These are phyloP conservation scores for Malthinus seriepunctatus DNA, from an alignment of 2,888 invertebrate species.

Conservation along the genomic window DNA sequence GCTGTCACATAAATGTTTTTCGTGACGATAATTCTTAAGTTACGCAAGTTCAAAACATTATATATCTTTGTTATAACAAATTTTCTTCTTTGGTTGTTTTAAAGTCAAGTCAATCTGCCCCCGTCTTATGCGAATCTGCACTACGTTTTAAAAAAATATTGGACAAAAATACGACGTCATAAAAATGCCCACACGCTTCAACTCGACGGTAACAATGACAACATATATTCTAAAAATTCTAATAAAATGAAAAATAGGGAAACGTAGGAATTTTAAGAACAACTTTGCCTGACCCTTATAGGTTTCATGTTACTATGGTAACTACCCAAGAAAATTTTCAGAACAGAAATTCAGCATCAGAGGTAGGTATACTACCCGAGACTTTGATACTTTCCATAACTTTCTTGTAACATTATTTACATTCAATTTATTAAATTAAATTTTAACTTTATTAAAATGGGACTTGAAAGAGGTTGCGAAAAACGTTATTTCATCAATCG, in stretches of 20 bases:
- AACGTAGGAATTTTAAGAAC: conserved; percentile 11
- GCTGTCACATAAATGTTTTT: conserved; percentile 38
- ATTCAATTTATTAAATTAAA: neutral
- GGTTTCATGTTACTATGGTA: conserved; percentile 11
- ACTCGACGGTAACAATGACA: conserved; percentile 10
- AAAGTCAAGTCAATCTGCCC: conserved; percentile 16
- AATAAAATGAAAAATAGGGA: conserved; percentile 15
- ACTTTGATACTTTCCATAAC: neutral
- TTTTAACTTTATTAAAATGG: no score
- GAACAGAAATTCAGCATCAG: conserved; percentile 13
- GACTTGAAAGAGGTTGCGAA: no score
- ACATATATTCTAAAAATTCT: conserved; percentile 16
- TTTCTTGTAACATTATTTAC: neutral
- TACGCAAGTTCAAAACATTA: conserved; percentile 35
- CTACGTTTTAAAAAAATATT: conserved; percentile 1
- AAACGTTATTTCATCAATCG: no score
- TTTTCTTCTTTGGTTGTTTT: conserved; percentile 21
- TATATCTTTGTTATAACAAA: conserved; percentile 37
- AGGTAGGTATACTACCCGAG: conserved; percentile 4
- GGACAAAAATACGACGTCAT: conserved; percentile 8
- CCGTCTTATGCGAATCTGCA: conserved; percentile 1
- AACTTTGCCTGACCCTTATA: conserved; percentile 17
- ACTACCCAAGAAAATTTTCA: conserved; percentile 13
- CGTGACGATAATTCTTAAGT: conserved; percentile 33
- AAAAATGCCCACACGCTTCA: conserved; percentile 6